A percentile compares a stretch with the other conserved stretches of the same genome.
Evolutionary conservation across 1,140 invertebrate species (phyloP).

Genomic region (Pemphigus obesinymphae): DNA sequence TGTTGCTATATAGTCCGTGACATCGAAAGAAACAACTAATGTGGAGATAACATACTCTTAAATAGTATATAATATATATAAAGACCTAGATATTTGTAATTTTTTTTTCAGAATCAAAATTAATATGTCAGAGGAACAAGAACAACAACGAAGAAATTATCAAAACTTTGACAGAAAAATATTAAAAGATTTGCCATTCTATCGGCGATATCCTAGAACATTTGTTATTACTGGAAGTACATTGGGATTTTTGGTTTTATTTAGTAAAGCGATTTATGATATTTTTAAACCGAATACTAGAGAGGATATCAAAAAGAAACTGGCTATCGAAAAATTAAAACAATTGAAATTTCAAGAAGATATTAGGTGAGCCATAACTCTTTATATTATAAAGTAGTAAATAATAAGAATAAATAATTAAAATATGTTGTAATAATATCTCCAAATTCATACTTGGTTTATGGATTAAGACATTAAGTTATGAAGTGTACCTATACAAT

Average conservation of each 20-base stretch:
- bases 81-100: too few relatives aligned
- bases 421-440: too few relatives aligned
- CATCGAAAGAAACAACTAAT: too few relatives aligned
- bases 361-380: slow-evolving; percentile 5
- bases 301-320: slow-evolving; percentile 46
- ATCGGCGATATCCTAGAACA: slow-evolving; percentile 55
- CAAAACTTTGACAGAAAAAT: not conserved
- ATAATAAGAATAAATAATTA: too few relatives aligned
- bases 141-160: not conserved
- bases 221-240: slow-evolving; percentile 54
- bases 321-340: not conserved
- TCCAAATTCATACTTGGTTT: too few relatives aligned
- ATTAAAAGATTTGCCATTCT: slow-evolving; percentile 47
- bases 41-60: too few relatives aligned
- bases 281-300: slow-evolving; percentile 52
- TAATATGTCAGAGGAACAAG: not conserved
- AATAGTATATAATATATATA: too few relatives aligned
- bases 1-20: too few relatives aligned
- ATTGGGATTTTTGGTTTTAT: slow-evolving; percentile 56
- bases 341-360: slow-evolving; percentile 12
- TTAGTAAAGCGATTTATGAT: slow-evolving; percentile 67
- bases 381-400: too few relatives aligned
- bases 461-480: too few relatives aligned
- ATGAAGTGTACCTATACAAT: too few relatives aligned
- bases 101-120: not conserved